Percentiles rank a stretch among this genome's conserved stretches.
Conservation (phyloP, 2,888 invertebrate genomes). For the Chalcosyrphus nemorum region DNA sequence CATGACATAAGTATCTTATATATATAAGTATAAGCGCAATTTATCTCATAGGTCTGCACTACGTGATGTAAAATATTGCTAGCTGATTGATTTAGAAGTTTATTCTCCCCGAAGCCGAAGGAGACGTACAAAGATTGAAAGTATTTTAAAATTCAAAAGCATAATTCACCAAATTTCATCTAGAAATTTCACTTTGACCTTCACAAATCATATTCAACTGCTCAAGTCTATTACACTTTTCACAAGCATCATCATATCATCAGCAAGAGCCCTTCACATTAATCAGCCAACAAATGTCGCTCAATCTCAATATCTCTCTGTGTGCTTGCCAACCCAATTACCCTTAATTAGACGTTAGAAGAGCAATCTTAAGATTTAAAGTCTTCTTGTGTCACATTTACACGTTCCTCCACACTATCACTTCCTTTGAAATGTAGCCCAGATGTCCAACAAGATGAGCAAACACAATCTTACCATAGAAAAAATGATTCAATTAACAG, state of each 20-base stretch:
- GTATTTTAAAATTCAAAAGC: too few species aligned
- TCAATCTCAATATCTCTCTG: constrained; percentile 27
- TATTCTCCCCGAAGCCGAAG: too few species aligned
- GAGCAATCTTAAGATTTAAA: constrained; percentile 47
- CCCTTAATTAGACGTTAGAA: constrained; percentile 39
- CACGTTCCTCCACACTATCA: constrained; percentile 2
- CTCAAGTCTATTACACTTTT: constrained; percentile 11
- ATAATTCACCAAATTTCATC: too few species aligned
- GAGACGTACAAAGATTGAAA: too few species aligned
- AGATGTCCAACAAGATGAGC: constrained; percentile 7
- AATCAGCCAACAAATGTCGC: constrained; percentile 45
- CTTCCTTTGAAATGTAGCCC: constrained; percentile 10
- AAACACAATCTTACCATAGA: constrained; percentile 10
- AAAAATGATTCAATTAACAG: constrained; percentile 34
- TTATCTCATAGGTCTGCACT: too few species aligned
- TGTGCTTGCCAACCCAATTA: constrained; percentile 38
- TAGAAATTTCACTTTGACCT: not conserved
- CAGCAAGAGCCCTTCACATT: constrained; percentile 35
- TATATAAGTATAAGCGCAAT: too few species aligned
- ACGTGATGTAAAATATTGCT: too few species aligned
- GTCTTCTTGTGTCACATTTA: constrained; percentile 43
- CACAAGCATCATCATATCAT: constrained; percentile 33
- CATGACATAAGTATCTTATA: too few species aligned
- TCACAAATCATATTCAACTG: not conserved
- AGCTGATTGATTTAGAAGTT: too few species aligned